Evolutionary conservation across 37 sponge, comb jelly and placozoan genomes (phyloP).

Genomic region (Mnemiopsis leidyi): DNA sequence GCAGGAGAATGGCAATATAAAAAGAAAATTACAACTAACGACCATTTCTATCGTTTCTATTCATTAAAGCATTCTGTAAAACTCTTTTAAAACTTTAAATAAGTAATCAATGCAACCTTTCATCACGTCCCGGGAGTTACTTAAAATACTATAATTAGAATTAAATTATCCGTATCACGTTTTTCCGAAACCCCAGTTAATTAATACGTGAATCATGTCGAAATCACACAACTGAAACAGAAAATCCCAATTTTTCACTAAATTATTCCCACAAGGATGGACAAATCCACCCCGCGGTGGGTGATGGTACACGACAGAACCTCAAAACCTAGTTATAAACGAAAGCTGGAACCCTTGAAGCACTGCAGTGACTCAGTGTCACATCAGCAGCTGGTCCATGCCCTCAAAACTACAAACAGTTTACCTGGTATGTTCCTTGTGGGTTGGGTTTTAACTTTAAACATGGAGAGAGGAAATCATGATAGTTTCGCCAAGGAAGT

Average conservation of each 20-base stretch:
- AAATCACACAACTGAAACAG: too few relatives aligned
- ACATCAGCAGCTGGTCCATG: conserved; percentile 24
- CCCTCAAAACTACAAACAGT: conserved; percentile 24
- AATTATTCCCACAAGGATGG: conserved; percentile 7
- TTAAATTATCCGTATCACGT: background rate
- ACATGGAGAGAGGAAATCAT: too few relatives aligned
- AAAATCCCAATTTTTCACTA: too few relatives aligned
- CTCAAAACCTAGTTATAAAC: background rate
- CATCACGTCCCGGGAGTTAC: background rate
- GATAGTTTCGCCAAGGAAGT: too few relatives aligned
- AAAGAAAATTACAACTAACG: too few relatives aligned
- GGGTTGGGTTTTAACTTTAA: too few relatives aligned
- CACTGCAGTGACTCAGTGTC: background rate
- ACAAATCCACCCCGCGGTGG: conserved; percentile 54
- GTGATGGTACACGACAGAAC: conserved; percentile 46
- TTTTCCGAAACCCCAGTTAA: too few relatives aligned
- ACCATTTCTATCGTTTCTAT: too few relatives aligned
- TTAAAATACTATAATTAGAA: background rate
- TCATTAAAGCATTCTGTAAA: too few relatives aligned
- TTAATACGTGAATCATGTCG: background rate
- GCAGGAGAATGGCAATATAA: too few relatives aligned
- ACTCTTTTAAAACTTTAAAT: too few relatives aligned
- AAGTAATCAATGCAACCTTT: too few relatives aligned
- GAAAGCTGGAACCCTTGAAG: conserved; percentile 46
- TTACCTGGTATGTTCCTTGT: background rate